A percentile compares a stretch with the other conserved stretches of the same genome.
Evolutionary conservation across 30 jellyfish, hydroid and myxozoan species (phyloP).

Genomic region (Morbakka virulenta): DNA sequence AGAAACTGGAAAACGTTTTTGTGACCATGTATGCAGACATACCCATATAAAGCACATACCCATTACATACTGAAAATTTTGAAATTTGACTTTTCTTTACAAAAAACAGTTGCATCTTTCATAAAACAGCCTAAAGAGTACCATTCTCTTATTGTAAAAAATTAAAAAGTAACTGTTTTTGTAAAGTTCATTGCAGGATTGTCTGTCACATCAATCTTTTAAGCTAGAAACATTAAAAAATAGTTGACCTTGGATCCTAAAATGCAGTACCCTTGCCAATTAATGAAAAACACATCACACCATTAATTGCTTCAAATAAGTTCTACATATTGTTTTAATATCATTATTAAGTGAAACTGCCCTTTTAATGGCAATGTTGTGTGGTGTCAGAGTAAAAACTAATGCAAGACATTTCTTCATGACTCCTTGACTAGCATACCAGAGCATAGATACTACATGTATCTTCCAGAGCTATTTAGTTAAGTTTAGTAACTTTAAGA

Average conservation of each 20-base stretch:
- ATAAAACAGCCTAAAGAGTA: conserved; percentile 5
- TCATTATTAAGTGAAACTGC: conserved; percentile 42
- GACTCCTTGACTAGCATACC: conserved; percentile 25
- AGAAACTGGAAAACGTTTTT: too few relatives aligned
- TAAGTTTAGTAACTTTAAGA: conserved; percentile 2
- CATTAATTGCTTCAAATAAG: conserved; percentile 27
- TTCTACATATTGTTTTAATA: conserved; percentile 14
- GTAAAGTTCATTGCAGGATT: conserved; percentile 27
- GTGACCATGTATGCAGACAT: too few relatives aligned
- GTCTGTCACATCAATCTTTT: conserved; percentile 32
- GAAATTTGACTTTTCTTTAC: too few relatives aligned
- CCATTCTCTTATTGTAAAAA: too few relatives aligned
- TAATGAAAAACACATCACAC: conserved; percentile 27
- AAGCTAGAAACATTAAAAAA: conserved; percentile 9
- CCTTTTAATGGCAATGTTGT: conserved; percentile 39
- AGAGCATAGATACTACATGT: conserved; percentile 45
- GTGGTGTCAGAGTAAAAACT: conserved; percentile 19
- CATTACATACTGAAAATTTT: too few relatives aligned
- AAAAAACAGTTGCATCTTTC: too few relatives aligned
- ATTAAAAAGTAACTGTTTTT: conserved; percentile 23
- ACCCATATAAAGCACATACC: too few relatives aligned
- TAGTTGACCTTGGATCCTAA: conserved; percentile 48
- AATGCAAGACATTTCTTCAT: conserved; percentile 20
- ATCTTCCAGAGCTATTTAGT: conserved; percentile 14
- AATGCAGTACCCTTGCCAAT: conserved; percentile 49